A percentile compares a stretch with the other conserved stretches of the same genome.
These are phyloP conservation scores for Ariolimax columbianus DNA, from an alignment of 2,888 invertebrate species.

Conservation along the genomic window DNA sequence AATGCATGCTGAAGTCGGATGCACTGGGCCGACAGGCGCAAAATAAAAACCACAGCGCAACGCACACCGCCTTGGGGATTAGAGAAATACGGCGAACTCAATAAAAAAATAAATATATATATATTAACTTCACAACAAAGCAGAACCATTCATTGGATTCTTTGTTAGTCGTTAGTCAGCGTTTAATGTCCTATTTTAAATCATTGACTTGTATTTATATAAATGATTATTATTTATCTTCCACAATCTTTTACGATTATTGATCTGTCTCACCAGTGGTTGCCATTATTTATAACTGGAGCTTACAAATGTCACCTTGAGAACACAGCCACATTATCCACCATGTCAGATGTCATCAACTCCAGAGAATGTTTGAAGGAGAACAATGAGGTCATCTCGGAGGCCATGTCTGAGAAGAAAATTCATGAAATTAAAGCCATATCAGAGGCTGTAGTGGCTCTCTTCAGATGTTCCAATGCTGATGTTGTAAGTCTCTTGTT, in stretches of 20 bases:
- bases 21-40: too few species aligned
- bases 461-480: slow-evolving; percentile 55
- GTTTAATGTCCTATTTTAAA: too few species aligned
- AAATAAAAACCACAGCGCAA: too few species aligned
- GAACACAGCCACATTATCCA: slow-evolving; percentile 25
- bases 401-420: slow-evolving; percentile 75
- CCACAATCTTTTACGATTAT: not conserved
- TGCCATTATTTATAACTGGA: slow-evolving; percentile 40
- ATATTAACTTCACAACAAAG: too few species aligned
- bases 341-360: not conserved
- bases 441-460: slow-evolving; percentile 65
- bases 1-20: too few species aligned
- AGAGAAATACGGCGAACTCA: too few species aligned
- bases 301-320: slow-evolving; percentile 46
- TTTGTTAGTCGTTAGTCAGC: too few species aligned
- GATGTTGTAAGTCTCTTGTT: slow-evolving; percentile 63
- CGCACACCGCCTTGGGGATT: too few species aligned
- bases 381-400: slow-evolving; percentile 12
- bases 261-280: not conserved
- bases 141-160: too few species aligned
- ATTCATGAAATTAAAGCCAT: slow-evolving; percentile 74
- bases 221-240: not conserved
- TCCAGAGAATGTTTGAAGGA: not conserved
- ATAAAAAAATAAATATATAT: too few species aligned
- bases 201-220: too few species aligned